Evolutionary conservation across 2,888 invertebrate species (phyloP), one percentile per base, ranked within the genome.

Genomic region (Coecobrya sp.): DNA sequence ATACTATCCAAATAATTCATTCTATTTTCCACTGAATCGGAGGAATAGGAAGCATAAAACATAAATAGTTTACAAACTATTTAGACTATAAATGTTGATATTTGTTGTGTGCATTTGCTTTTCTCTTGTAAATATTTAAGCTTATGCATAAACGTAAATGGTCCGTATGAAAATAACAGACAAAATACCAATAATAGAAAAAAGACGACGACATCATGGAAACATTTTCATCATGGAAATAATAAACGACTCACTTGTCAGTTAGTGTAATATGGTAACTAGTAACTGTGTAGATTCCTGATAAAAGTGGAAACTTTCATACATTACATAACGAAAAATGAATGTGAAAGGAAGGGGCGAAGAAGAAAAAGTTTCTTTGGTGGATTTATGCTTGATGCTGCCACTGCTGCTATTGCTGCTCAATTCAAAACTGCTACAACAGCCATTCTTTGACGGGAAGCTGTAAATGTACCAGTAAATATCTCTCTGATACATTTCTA

Each of bases 361-460:
- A 68, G 70, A 86, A 52, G 27, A 30, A 70, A 86, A 52, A 86
- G 42, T 49, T 70, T 45, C 19, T 65, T 55, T 86, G 86, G 70
- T 86, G 70, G 86, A 70, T 70, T 86, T 86, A 70, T 86, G 86
- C 25, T 11, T 70, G 49, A n/a, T 85, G 55, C 52, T 70, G 19
- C 45, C 45, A 45, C 73, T 73, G 65, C 42, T 68, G 16, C 70
- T 70, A 27, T 30, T 68, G 16, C 70, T 70, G 49, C 52, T 70
- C 70, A 52, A 70, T 86, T 86, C 70, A 30, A 70, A 86, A 86
- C 49, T 59, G 55, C 52, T 81, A 25, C 42, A 84, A 62, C 22
- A 36, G 42, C 2, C 62, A 36, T 13, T 62, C 42, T 42, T 84
- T 84, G 42, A 84, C 84, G 36, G 30, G 42, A 84, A 19, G 16